Percentiles rank a stretch among this genome's conserved stretches.
phyloP scores from a whole-genome alignment of 2,888 invertebrate species.

The Polydrusus pterygomalis region DNA sequence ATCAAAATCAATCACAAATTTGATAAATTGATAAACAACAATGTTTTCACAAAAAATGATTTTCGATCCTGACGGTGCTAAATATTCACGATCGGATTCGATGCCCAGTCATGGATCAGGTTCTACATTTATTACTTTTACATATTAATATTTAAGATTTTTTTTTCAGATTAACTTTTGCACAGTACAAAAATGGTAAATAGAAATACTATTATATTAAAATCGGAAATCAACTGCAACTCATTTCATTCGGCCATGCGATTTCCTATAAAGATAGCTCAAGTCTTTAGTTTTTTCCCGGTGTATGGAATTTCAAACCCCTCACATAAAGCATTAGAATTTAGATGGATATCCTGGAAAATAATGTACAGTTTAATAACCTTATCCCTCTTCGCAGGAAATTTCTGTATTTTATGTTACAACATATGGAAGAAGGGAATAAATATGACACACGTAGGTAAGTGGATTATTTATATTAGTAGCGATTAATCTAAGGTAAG shows the following conservation, averaged over 20 bases:
- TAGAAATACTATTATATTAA: neutral
- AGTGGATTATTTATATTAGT: neutral
- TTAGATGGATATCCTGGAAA: conserved; percentile 17
- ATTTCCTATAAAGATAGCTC: conserved; percentile 26
- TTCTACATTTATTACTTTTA: too few species aligned
- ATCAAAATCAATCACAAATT: too few species aligned
- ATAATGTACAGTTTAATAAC: conserved; percentile 4
- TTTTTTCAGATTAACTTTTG: neutral
- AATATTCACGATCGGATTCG: too few species aligned
- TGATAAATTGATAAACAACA: too few species aligned
- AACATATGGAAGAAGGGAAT: neutral
- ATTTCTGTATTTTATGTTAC: conserved; percentile 13
- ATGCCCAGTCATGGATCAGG: too few species aligned
- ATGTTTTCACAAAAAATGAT: too few species aligned
- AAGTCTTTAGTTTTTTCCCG: conserved; percentile 31
- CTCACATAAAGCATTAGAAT: neutral
- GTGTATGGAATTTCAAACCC: conserved; percentile 20
- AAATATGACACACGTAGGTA: neutral
- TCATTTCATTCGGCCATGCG: conserved; percentile 32
- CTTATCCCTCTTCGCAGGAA: neutral
- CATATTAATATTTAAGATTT: neutral
- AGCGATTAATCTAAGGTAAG: too few species aligned
- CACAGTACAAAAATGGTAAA: neutral
- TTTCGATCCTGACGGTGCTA: too few species aligned
- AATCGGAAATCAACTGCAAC: conserved; percentile 16